These are phyloP conservation scores for Thaleichthys pacificus DNA, from an alignment of 2,797 vertebrate species.

Conservation along the genomic window DNA sequence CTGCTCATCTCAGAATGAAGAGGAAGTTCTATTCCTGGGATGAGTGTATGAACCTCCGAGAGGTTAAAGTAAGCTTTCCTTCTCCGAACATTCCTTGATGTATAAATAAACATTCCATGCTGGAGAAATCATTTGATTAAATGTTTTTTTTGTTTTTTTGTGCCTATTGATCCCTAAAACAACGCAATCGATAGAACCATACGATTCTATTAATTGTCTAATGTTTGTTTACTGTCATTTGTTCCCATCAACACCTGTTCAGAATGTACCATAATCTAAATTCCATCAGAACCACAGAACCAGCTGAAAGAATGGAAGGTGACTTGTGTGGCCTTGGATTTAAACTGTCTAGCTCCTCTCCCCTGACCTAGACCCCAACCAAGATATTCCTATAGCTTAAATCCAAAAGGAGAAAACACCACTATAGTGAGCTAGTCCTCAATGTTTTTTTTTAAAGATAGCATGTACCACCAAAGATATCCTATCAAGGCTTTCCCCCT, in stretches of 20 bases:
- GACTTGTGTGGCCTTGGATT: constrained; percentile 65
- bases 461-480: constrained; percentile 53
- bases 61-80: constrained; percentile 86
- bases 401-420: constrained; percentile 33
- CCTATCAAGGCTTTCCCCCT: constrained; percentile 36
- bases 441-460: constrained; percentile 22
- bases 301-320: constrained; percentile 71
- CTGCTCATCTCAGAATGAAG: constrained; percentile 84
- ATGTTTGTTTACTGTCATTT: constrained; percentile 43
- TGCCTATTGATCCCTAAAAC: neutral
- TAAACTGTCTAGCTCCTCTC: constrained; percentile 50
- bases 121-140: neutral
- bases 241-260: constrained; percentile 41
- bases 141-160: neutral
- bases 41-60: constrained; percentile 96
- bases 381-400: constrained; percentile 42
- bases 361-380: constrained; percentile 30
- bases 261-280: constrained; percentile 47
- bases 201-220: constrained; percentile 24
- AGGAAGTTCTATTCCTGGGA: constrained; percentile 98
- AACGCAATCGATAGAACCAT: neutral
- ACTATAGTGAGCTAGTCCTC: constrained; percentile 30
- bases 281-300: constrained; percentile 55
- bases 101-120: neutral
- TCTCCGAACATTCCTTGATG: neutral